Percentiles rank a stretch among this genome's conserved stretches.
Evolutionary conservation across 2,888 invertebrate genomes (phyloP).

Genomic region (Boloria selene): DNA sequence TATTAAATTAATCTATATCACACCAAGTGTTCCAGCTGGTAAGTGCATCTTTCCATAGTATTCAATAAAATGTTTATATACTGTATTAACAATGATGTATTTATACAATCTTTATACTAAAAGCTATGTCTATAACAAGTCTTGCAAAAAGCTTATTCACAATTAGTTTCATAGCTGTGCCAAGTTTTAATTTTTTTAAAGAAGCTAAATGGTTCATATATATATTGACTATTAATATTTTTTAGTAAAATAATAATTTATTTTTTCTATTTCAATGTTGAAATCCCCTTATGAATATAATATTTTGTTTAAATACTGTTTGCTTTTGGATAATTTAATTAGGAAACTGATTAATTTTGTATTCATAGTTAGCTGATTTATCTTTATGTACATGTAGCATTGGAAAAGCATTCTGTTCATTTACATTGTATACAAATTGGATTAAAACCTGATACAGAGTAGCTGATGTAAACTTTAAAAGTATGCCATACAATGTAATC

Average conservation of each 20-base stretch:
- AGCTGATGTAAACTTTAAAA: not conserved
- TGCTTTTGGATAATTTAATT: too few relatives aligned
- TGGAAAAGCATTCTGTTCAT: not conserved
- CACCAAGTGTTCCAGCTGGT: conserved; percentile 44
- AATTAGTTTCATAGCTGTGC: not conserved
- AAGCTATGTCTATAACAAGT: not conserved
- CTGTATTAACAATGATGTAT: too few relatives aligned
- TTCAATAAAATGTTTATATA: not conserved
- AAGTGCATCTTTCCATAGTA: conserved; percentile 17
- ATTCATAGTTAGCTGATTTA: not conserved
- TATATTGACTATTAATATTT: not conserved
- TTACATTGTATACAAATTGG: conserved; percentile 1
- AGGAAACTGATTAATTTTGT: too few relatives aligned
- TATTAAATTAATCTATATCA: conserved; percentile 38
- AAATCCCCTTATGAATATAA: too few relatives aligned
- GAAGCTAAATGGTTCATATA: not conserved
- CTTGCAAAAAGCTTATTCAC: conserved; percentile 1
- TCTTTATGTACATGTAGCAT: not conserved
- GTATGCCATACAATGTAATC: not conserved
- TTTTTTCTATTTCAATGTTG: too few relatives aligned
- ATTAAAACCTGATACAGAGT: not conserved
- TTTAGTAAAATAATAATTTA: too few relatives aligned
- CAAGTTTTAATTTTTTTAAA: conserved; percentile 9
- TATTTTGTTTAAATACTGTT: too few relatives aligned
- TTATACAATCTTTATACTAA: not conserved